Conservation (phyloP, 2,797 vertebrate genomes). For the Delichon dasypus region DNA sequence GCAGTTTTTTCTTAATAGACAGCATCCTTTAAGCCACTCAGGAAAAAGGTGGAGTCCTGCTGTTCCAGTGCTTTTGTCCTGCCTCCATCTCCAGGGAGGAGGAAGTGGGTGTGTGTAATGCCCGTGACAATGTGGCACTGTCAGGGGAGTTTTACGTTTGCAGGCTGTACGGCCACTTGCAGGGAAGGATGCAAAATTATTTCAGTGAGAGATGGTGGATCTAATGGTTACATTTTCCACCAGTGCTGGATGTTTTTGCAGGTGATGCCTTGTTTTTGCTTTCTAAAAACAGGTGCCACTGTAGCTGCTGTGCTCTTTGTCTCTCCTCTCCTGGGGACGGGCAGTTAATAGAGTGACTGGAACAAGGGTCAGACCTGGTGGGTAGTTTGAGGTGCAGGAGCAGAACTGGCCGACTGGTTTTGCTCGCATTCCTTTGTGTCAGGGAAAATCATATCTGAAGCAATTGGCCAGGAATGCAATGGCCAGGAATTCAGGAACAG, state of each 20-base stretch:
- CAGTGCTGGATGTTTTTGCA: background rate
- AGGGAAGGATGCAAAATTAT: background rate
- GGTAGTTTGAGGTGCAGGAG: background rate
- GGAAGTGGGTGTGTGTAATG: background rate
- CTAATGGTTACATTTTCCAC: background rate
- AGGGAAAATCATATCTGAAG: background rate
- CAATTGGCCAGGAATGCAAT: background rate
- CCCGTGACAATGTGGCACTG: fast-evolving
- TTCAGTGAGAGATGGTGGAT: background rate
- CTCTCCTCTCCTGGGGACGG: fast-evolving
- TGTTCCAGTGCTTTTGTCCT: background rate
- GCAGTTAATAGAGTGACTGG: background rate
- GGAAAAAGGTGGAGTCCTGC: background rate
- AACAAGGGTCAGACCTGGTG: fast-evolving
- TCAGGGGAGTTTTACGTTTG: background rate
- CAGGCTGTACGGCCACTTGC: fast-evolving
- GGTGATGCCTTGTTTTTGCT: background rate
- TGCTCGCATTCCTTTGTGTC: background rate
- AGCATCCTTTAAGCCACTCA: background rate
- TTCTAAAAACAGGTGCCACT: background rate
- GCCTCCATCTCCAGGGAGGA: background rate
- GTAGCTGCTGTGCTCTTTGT: background rate
- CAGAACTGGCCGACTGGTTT: background rate
- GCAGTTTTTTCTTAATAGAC: too few species aligned
- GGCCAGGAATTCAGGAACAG: background rate